A percentile compares a stretch with the other conserved stretches of the same genome.
Conservation (phyloP, 2,797 vertebrate genomes). For the Crypturellus tataupa region DNA sequence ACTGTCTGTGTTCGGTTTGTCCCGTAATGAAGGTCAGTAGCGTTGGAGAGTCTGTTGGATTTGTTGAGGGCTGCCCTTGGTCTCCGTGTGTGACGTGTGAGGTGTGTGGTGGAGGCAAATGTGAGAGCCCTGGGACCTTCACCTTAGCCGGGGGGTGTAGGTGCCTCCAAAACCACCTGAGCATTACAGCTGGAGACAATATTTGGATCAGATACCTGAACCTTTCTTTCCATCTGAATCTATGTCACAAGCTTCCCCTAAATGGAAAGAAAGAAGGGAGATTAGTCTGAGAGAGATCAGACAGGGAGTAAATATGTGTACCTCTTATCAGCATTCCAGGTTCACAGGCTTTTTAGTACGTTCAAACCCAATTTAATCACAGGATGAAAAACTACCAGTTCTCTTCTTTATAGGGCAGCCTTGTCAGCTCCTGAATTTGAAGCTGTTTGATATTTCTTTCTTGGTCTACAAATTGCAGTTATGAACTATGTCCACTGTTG, state of each 20-base stretch:
- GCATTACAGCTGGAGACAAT: not conserved
- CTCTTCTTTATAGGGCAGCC: constrained; percentile 24
- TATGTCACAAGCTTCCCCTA: not conserved
- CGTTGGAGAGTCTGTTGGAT: not conserved
- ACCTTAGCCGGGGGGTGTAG: not conserved
- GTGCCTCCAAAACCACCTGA: not conserved
- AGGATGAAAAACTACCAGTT: not conserved
- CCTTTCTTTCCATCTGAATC: not conserved
- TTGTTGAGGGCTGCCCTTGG: not conserved
- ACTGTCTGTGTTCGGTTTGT: not conserved
- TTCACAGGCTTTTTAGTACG: constrained; percentile 8
- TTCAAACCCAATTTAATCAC: constrained; percentile 11
- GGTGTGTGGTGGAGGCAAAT: not conserved
- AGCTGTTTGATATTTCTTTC: not conserved
- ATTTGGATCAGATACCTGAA: not conserved
- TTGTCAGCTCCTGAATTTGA: constrained; percentile 17
- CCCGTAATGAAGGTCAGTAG: not conserved
- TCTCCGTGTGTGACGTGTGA: not conserved
- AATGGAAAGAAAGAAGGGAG: not conserved
- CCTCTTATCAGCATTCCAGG: not conserved
- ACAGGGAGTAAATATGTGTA: not conserved
- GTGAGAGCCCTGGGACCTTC: not conserved
- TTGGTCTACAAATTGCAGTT: not conserved
- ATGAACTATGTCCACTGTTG: not conserved
- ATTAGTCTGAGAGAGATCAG: constrained; percentile 8